Conservation (phyloP, 2,113 vertebrate genomes). For the Caranx ignobilis region DNA sequence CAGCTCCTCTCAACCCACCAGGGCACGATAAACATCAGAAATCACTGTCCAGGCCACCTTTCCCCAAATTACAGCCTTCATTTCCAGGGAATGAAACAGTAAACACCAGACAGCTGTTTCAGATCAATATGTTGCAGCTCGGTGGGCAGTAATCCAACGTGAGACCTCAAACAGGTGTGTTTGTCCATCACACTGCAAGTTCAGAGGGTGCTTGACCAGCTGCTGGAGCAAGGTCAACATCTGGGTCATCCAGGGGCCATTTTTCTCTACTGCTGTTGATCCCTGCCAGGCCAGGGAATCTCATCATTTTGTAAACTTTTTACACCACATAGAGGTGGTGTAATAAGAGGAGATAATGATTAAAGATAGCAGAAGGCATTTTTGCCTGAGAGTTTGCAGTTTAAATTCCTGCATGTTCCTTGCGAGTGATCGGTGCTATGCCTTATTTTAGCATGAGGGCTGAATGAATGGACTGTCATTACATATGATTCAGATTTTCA, state of each 20-base stretch:
- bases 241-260: slow-evolving; percentile 7
- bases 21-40: slow-evolving; percentile 71
- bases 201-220: slow-evolving; percentile 44
- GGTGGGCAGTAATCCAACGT: slow-evolving; percentile 14
- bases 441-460: background rate
- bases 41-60: slow-evolving; percentile 35
- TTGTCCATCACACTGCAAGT: slow-evolving; percentile 49
- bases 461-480: background rate
- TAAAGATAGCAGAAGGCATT: background rate
- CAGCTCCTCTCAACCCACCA: slow-evolving; percentile 1
- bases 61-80: slow-evolving; percentile 38
- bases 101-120: slow-evolving; percentile 77
- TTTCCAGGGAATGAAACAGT: slow-evolving; percentile 43
- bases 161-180: slow-evolving; percentile 55
- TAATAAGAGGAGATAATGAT: too few relatives aligned
- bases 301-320: too few relatives aligned
- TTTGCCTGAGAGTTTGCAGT: background rate
- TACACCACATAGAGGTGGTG: background rate
- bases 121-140: slow-evolving; percentile 69
- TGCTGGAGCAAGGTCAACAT: slow-evolving; percentile 47
- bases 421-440: too few relatives aligned
- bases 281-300: background rate
- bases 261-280: slow-evolving; percentile 2
- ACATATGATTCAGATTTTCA: background rate
- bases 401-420: background rate